A percentile compares a stretch with the other conserved stretches of the same genome.
These are phyloP conservation scores for Phalera bucephala DNA, from an alignment of 2,888 invertebrate genomes.

Conservation along the genomic window DNA sequence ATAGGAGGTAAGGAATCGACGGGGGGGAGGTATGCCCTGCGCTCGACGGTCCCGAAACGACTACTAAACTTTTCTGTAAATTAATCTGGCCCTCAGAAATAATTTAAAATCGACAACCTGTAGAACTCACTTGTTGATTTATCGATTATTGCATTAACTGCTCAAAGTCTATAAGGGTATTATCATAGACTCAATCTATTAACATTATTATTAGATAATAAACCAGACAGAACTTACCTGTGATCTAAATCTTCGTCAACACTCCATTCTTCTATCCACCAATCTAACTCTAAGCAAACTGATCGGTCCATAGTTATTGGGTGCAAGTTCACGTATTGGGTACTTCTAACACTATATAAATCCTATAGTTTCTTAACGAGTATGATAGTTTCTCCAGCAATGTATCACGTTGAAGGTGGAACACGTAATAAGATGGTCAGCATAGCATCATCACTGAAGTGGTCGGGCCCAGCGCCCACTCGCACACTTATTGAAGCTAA, in stretches of 20 bases:
- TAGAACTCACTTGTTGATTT: too few relatives aligned
- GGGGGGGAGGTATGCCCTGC: too few relatives aligned
- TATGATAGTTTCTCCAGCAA: conserved; percentile 1
- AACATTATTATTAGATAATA: too few relatives aligned
- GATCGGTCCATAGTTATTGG: conserved; percentile 11
- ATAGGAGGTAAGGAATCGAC: too few relatives aligned
- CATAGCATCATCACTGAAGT: conserved; percentile 40
- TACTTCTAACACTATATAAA: conserved; percentile 3
- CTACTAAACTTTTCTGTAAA: too few relatives aligned
- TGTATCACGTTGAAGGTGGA: conserved; percentile 35
- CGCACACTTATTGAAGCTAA: conserved; percentile 11
- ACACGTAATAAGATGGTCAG: conserved; percentile 27
- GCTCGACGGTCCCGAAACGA: too few relatives aligned
- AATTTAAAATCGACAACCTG: too few relatives aligned
- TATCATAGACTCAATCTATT: too few relatives aligned
- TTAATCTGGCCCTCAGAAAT: too few relatives aligned
- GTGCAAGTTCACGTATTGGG: too few relatives aligned
- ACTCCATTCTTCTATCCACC: conserved; percentile 22
- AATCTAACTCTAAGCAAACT: conserved; percentile 13
- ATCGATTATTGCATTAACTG: too few relatives aligned
- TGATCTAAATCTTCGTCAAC: conserved; percentile 23
- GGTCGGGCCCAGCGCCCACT: conserved; percentile 20
- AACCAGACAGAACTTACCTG: conserved; percentile 14
- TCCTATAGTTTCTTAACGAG: background rate
- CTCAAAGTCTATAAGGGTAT: too few relatives aligned